Percentiles rank a stretch among this genome's conserved stretches.
Conservation (phyloP, 2,797 vertebrate species). For the Cephalopachus bancanus region DNA sequence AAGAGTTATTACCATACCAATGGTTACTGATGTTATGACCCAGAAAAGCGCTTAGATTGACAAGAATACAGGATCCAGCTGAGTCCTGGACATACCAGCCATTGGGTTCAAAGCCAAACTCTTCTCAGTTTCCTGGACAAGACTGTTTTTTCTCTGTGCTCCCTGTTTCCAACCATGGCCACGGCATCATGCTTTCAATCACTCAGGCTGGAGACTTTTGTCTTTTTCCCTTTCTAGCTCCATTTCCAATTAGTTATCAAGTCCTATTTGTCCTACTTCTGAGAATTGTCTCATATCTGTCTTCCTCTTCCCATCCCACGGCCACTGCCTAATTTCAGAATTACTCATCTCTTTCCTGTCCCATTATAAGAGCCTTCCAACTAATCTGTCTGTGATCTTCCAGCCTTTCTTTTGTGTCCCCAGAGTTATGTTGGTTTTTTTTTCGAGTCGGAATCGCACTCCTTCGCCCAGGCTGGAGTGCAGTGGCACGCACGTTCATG, state of each 20-base stretch:
- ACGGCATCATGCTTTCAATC: background rate
- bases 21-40: background rate
- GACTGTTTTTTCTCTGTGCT: background rate
- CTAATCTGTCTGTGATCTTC: background rate
- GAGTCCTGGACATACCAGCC: background rate
- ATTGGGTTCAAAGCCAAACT: constrained; percentile 35
- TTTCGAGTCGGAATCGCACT: too few species aligned
- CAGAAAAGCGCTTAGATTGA: background rate
- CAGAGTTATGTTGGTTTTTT: background rate
- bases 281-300: constrained; percentile 19
- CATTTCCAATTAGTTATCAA: background rate
- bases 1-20: background rate
- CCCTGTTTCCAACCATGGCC: background rate
- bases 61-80: background rate
- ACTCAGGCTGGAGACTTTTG: background rate
- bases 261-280: background rate
- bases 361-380: background rate
- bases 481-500: too few species aligned
- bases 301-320: background rate
- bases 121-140: background rate
- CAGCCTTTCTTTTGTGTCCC: background rate
- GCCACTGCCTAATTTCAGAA: background rate
- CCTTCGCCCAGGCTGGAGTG: too few species aligned
- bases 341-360: background rate
- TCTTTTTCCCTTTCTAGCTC: background rate